These are phyloP conservation scores for Cichlasoma orientale DNA, from an alignment of 2,797 vertebrate species.

Conservation along the genomic window DNA sequence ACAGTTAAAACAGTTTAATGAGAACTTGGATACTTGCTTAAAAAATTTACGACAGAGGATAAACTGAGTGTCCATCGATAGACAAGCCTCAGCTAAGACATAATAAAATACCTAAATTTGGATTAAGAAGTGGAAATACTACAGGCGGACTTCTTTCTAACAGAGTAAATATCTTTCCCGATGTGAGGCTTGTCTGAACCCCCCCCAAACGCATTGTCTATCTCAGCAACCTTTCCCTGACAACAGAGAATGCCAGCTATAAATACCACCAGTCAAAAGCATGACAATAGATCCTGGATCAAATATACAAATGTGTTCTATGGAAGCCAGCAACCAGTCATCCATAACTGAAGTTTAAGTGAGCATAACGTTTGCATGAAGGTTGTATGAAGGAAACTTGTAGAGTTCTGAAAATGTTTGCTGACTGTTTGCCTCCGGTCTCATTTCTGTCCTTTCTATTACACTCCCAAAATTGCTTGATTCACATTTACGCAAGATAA, in stretches of 20 bases:
- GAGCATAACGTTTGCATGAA: conserved; percentile 73
- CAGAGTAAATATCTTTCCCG: conserved; percentile 55
- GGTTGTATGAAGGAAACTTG: conserved; percentile 68
- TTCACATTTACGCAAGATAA: conserved; percentile 21
- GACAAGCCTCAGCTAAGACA: conserved; percentile 56
- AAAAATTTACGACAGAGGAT: conserved; percentile 72
- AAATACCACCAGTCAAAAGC: conserved; percentile 69
- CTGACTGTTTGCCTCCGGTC: conserved; percentile 32
- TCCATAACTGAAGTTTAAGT: conserved; percentile 63
- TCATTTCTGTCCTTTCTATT: conserved; percentile 1
- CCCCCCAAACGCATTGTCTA: conserved; percentile 52
- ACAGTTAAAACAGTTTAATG: conserved; percentile 75
- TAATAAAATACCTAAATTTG: conserved; percentile 73
- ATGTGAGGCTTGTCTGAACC: conserved; percentile 61
- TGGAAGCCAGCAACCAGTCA: conserved; percentile 71
- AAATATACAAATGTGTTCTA: conserved; percentile 79
- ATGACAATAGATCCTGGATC: conserved; percentile 67
- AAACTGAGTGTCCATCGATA: conserved; percentile 60
- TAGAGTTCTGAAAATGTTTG: conserved; percentile 37
- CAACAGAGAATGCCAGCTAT: conserved; percentile 68
- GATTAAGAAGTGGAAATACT: conserved; percentile 57
- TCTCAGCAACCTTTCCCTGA: conserved; percentile 76
- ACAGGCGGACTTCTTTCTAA: conserved; percentile 29
- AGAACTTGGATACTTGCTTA: conserved; percentile 74
- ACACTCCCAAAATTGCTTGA: conserved; percentile 9